Base-by-base conservation (phyloP, 2,888 invertebrate genomes). In the Bursaphelenchus okinawaensis region DNA sequence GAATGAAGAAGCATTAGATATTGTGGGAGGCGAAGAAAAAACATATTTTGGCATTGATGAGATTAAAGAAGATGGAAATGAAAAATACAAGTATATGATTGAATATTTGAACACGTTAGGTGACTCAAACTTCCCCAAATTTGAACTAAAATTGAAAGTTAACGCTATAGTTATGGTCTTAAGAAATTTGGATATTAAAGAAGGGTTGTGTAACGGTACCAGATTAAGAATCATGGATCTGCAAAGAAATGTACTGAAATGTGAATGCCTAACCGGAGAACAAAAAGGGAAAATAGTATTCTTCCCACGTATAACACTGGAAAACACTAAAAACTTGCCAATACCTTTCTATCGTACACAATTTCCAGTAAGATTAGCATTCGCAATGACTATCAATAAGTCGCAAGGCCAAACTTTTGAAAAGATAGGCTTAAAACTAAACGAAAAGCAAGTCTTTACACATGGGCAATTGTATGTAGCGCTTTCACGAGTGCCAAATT, bases 141-240 rank as follows among this genome's bases (percentile, higher is more conserved):
- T 55, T 19, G 58, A 57, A 58, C 56, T 57, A 55, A 57, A 57
- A 19, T 57, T 57, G 56, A 57, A 57, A 19, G 56, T 9, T 9
- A 58, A 57, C 60, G 29, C 55, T 59, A 51, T 58, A 57, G 58
- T 57, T 9, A 57, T 57, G 52, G 29, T 57, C 9, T 12, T 12
- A 58, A 27, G 58, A 57, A 57, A 57, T 55, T 57, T 57, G 58
- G 56, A 57, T 58, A 51, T 58, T 56, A 58, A 51, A 27, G 16
- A 9, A 9, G 58, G 58, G 8, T 58, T 57, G 12, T 57, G 58
- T 55, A 57, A 57, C 56, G 58, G 58, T 55, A 57, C 58, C 9
- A 27, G 58, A 59, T 57, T 57, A 19, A 57, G 52, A 57, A 58
- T 57, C 8, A 57, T 55, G 61, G 9, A 9, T 12, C 29, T 57